These are phyloP conservation scores for Pedicia rivosa DNA, from an alignment of 2,888 invertebrate species.

Conservation along the genomic window DNA sequence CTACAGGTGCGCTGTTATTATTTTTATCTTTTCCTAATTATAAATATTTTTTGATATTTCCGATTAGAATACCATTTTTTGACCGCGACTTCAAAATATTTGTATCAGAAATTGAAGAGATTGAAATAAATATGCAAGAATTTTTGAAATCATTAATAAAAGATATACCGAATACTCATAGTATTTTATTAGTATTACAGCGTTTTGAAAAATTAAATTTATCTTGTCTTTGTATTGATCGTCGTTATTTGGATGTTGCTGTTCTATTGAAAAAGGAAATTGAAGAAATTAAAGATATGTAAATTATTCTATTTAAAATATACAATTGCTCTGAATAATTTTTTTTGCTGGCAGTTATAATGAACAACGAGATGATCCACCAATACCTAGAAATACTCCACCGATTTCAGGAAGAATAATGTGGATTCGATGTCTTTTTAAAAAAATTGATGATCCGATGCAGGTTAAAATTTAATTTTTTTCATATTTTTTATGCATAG, in stretches of 20 bases:
- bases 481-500: not conserved
- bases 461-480: constrained; percentile 29
- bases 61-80: constrained; percentile 60
- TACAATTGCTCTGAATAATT: not conserved
- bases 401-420: constrained; percentile 65
- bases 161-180: constrained; percentile 32
- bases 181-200: constrained; percentile 32
- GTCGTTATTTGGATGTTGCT: constrained; percentile 55
- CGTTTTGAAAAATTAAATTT: constrained; percentile 59
- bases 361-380: constrained; percentile 56
- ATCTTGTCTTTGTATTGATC: constrained; percentile 53
- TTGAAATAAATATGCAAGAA: constrained; percentile 54
- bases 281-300: constrained; percentile 49
- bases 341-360: constrained; percentile 40
- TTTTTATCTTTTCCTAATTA: too few relatives aligned
- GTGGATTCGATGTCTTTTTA: constrained; percentile 68
- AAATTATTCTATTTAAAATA: constrained; percentile 12
- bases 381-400: constrained; percentile 57
- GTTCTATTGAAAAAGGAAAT: constrained; percentile 51
- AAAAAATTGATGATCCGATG: constrained; percentile 62
- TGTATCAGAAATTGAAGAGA: constrained; percentile 46
- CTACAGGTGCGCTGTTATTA: too few relatives aligned
- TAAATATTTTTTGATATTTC: too few relatives aligned
- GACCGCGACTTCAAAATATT: constrained; percentile 62
- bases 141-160: constrained; percentile 43